Base-by-base conservation (phyloP, 2,797 vertebrate species). In the Hyperoplus lanceolatus region DNA sequence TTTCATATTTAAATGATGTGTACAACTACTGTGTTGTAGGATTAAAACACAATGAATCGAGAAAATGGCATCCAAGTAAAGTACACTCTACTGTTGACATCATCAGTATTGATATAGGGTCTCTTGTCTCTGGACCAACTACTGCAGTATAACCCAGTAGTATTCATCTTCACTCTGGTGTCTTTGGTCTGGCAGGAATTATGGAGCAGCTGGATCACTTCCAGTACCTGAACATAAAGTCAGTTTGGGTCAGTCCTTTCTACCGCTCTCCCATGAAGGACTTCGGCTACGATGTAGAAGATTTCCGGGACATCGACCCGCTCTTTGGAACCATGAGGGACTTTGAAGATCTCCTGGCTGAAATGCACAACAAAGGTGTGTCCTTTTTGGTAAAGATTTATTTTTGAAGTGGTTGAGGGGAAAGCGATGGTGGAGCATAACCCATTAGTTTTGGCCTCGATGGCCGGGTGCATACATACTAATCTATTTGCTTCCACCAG, bases 271-370 rank as follows among this genome's bases (percentile, higher is more conserved):
- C 97, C 15, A 96, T 97, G 89, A 97, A 91, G 90, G 97, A 98
- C 84, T 96, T 97, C 6, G 96, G 96, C 41, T 96, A 98, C 1
- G 98, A 96, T 63, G 95, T 97, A 78, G 96, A 98, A 89, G 97
- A 99, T 80, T 99, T 99, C 91, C 94, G 64, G 13, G 95, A 91
- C 11, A 70, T 99, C 4, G 97, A 99, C 89, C 96, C 97, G 0
- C 90, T 97, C 63, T 99, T 98, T 89, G 98, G 98, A 77, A 97
- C 96, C 45, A 99, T 99, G 97, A 64, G 71, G 0, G 97, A 99
- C 90, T 99, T 99, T 86, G 97, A 99, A 8, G 90, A 95, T 13
- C 95, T 99, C 60, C 62, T 99, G 61, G 87, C 95, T 63, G 95
- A 94, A 77, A 96, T 98, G 90, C 98, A 99, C 56, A 94, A 96